Percentiles rank a stretch among this genome's conserved stretches.
Evolutionary conservation across 2,888 invertebrate genomes (phyloP).

Genomic region (Thysanoteuthis rhombus): DNA sequence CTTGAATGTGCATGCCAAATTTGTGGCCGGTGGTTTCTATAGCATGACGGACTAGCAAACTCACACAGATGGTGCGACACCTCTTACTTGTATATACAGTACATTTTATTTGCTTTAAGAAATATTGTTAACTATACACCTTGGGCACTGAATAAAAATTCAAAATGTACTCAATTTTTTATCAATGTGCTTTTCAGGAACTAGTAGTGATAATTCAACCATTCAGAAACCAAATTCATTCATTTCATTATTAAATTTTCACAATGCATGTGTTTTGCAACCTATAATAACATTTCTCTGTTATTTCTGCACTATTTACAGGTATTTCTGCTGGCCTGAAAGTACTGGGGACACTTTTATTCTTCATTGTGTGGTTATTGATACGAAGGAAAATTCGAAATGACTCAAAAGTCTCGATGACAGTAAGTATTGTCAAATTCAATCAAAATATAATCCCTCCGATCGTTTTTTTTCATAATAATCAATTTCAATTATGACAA

Average conservation of each 20-base stretch:
- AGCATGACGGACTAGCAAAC: too few species aligned
- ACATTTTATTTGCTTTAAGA: too few species aligned
- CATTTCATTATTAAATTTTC: not conserved
- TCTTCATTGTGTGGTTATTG: constrained; percentile 88
- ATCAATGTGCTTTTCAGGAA: not conserved
- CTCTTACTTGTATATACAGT: too few species aligned
- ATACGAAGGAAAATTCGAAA: constrained; percentile 79
- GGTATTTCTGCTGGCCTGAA: constrained; percentile 90
- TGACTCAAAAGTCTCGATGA: constrained; percentile 68
- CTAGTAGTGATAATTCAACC: not conserved
- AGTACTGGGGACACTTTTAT: constrained; percentile 84
- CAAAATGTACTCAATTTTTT: not conserved
- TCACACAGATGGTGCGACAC: too few species aligned
- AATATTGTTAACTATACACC: too few species aligned
- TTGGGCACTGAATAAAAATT: not conserved
- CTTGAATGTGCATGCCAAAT: too few species aligned
- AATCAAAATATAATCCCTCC: not conserved
- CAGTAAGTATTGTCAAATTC: constrained; percentile 39
- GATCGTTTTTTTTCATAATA: not conserved
- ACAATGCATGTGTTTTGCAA: too few species aligned
- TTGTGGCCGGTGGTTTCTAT: too few species aligned
- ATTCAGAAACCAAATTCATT: not conserved
- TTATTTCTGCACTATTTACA: constrained; percentile 37
- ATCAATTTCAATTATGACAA: too few species aligned
- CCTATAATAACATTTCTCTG: not conserved